Percentiles rank a stretch among this genome's conserved stretches.
These are phyloP conservation scores for Todiramphus saurophagus DNA, from an alignment of 2,113 vertebrate species.

Conservation along the genomic window DNA sequence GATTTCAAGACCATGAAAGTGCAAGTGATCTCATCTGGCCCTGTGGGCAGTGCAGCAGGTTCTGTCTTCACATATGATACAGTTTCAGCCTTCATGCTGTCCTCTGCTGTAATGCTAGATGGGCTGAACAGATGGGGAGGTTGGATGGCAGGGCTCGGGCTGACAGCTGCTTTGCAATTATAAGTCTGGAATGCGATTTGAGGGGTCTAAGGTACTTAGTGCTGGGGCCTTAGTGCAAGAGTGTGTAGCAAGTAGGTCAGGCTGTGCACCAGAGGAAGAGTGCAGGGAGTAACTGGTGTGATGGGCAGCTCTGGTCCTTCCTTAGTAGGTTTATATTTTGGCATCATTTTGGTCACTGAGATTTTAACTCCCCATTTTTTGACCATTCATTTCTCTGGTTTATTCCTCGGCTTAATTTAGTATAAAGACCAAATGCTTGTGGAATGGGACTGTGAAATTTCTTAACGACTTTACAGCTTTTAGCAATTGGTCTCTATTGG, in stretches of 20 bases:
- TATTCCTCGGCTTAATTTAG: not conserved
- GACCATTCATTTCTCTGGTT: not conserved
- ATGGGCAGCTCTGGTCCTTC: not conserved
- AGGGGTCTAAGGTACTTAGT: slow-evolving; percentile 57
- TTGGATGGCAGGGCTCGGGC: slow-evolving; percentile 30
- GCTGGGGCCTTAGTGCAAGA: slow-evolving; percentile 14
- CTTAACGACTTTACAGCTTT: not conserved
- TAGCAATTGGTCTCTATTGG: not conserved
- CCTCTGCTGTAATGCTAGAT: slow-evolving; percentile 60
- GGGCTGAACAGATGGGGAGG: slow-evolving; percentile 57
- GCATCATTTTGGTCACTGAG: not conserved
- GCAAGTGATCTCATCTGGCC: not conserved
- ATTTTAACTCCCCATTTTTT: not conserved
- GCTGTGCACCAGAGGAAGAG: not conserved
- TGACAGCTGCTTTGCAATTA: slow-evolving; percentile 66
- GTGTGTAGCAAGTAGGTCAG: slow-evolving; percentile 38
- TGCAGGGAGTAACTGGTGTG: not conserved
- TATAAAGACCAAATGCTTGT: not conserved
- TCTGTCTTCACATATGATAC: not conserved
- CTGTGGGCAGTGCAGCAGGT: not conserved
- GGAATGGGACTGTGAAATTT: not conserved
- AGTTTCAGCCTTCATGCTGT: slow-evolving; percentile 38
- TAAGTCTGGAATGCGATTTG: slow-evolving; percentile 71
- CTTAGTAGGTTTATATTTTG: not conserved
- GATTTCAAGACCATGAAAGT: not conserved